Evolutionary conservation across 2,113 vertebrate species (phyloP).

Genomic region (Montifringilla adamsi): DNA sequence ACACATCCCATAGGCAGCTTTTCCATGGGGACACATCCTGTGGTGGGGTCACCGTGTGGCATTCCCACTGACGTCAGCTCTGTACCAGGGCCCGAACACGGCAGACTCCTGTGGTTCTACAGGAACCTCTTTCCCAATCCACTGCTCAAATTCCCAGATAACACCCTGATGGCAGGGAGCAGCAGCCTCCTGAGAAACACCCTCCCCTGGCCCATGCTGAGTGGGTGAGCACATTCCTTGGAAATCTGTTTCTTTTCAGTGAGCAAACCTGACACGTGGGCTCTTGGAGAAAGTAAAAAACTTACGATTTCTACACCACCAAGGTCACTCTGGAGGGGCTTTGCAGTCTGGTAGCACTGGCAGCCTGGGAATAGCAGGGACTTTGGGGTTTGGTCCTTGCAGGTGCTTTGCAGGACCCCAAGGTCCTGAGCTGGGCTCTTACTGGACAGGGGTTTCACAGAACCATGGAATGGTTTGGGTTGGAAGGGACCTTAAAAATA

Average conservation of each 20-base stretch:
- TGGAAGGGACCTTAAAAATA: neutral
- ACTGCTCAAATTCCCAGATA: neutral
- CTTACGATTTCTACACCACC: neutral
- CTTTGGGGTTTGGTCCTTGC: neutral
- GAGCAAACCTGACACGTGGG: neutral
- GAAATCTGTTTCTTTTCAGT: constrained; percentile 55
- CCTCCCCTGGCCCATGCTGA: neutral
- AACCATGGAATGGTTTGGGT: neutral
- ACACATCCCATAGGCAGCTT: neutral
- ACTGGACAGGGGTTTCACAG: neutral
- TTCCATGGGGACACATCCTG: neutral
- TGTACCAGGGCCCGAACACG: accelerated
- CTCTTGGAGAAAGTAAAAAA: neutral
- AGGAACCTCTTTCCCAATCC: neutral
- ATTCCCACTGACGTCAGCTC: neutral
- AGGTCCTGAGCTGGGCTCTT: neutral
- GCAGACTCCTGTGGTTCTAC: neutral
- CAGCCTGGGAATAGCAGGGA: neutral
- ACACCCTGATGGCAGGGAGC: neutral
- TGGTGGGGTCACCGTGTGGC: accelerated
- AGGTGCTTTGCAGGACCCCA: neutral
- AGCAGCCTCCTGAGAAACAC: neutral
- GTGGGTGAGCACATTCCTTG: constrained; percentile 19
- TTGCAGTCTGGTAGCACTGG: neutral
- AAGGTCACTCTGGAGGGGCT: neutral